These are phyloP conservation scores for Drosophila limbata DNA, from an alignment of 2,888 invertebrate genomes.

Conservation along the genomic window DNA sequence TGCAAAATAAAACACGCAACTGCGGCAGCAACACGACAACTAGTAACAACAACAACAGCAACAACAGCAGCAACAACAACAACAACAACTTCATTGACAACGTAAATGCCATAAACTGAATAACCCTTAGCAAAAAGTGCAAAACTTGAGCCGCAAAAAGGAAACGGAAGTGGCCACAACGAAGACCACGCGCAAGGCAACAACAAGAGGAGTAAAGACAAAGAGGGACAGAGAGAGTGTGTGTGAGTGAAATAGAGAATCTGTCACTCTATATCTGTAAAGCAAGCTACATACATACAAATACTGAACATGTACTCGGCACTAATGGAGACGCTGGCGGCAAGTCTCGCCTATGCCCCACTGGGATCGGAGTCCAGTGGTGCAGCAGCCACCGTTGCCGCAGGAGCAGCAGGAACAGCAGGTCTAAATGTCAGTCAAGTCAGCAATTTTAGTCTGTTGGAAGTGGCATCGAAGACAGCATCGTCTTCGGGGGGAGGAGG, in stretches of 20 bases:
- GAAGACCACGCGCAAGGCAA: conserved; percentile 30
- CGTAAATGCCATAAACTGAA: conserved; percentile 54
- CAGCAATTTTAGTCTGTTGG: conserved; percentile 39
- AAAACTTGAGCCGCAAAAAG: conserved; percentile 26
- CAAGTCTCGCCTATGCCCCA: conserved; percentile 64
- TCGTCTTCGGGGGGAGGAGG: neutral
- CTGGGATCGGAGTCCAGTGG: conserved; percentile 31
- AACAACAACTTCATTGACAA: conserved; percentile 26
- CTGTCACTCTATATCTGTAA: conserved; percentile 1
- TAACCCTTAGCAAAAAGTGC: conserved; percentile 31
- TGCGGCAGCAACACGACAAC: conserved; percentile 46
- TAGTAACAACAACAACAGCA: conserved; percentile 23
- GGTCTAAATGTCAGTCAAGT: conserved; percentile 44
- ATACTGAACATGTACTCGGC: conserved; percentile 54
- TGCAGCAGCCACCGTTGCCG: conserved; percentile 4
- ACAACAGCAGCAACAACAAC: conserved; percentile 2
- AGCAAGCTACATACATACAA: neutral
- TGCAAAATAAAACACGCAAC: conserved; percentile 70
- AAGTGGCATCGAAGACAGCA: conserved; percentile 18
- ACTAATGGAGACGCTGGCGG: conserved; percentile 67
- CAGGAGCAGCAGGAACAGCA: neutral
- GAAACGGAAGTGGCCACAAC: conserved; percentile 49
- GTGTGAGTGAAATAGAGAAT: neutral
- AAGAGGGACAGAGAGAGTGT: neutral
- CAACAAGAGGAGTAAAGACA: neutral